Base-by-base conservation (phyloP, 2,113 vertebrate genomes). In the Capra hircus region DNA sequence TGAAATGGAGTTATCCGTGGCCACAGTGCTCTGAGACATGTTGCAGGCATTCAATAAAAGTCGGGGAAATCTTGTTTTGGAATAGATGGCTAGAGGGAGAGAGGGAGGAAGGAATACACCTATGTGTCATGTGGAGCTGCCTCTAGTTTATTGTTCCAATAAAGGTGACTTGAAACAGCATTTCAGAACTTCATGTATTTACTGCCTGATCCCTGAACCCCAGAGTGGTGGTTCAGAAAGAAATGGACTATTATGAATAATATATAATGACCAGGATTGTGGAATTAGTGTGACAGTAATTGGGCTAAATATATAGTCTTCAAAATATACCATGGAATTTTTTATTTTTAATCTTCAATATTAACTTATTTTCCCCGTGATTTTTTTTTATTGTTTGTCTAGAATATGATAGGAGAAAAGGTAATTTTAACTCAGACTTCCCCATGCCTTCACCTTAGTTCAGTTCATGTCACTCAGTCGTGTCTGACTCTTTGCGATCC, bases 11-110 rank as follows among this genome's bases (percentile, higher is more conserved):
- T 94, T 85, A 36, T 67, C 78, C 45, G 13, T 78, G 91, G 90
- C 92, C 94, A 96, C 9, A 33, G 23, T 62, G 71, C 74, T 94
- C 77, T 12, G 27, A 92, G 91, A 94, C 55, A 94, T 59, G 40
- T 77, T 89, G 87, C 62, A 92, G 95, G 25, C 62, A 88, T 59
- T 94, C 62, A 90, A 0, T 89, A n/a, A 78, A 60, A 92, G n/a
- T 28, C 88, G 78, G 19, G n/a, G 53, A 94, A 85, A 80, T 95
- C 48, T 95, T 96, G 45, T 96, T 92, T 95, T 90, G 84, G 62
- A 98, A 77, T 90, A 92, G 48, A 19, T 88, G 40, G 57, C 67
- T 95, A 17, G 27, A 74, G 16, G 43, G 8, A 87, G 53, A 62
- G 78, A 80, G 53, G 21, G 19, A 77, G 40, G 74, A 36, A 19